Evolutionary conservation across 1,140 invertebrate species (phyloP).

Genomic region (Alviniconcha marisindica): DNA sequence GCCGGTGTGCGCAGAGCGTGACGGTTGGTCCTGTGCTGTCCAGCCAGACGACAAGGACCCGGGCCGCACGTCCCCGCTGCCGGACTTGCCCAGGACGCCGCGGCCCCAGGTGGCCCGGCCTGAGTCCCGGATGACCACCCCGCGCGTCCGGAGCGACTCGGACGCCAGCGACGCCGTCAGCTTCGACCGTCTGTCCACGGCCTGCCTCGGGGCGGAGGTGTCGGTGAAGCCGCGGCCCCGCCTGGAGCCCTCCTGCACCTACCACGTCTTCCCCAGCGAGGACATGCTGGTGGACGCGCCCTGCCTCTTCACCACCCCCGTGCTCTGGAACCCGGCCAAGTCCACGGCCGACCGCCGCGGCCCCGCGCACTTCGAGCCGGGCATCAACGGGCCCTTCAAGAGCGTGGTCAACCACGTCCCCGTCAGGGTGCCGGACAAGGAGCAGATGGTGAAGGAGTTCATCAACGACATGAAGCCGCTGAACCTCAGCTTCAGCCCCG

Average conservation of each 20-base stretch:
- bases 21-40: background rate
- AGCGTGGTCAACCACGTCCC: background rate
- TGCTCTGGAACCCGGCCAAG: slow-evolving; percentile 35
- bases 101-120: slow-evolving; percentile 29
- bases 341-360: slow-evolving; percentile 14
- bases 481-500: slow-evolving; percentile 26
- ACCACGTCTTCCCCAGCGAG: slow-evolving; percentile 52
- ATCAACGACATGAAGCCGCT: slow-evolving; percentile 2
- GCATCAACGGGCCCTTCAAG: slow-evolving; percentile 20
- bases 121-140: slow-evolving; percentile 11
- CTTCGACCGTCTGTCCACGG: slow-evolving; percentile 49
- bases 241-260: slow-evolving; percentile 52
- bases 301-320: background rate
- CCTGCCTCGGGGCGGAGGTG: slow-evolving; percentile 49
- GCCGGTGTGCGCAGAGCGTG: background rate
- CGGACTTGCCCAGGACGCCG: background rate
- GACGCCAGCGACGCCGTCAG: slow-evolving; percentile 46
- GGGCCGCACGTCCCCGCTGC: background rate
- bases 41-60: background rate
- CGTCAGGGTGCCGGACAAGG: slow-evolving; percentile 10
- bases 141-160: background rate
- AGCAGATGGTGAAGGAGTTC: slow-evolving; percentile 31
- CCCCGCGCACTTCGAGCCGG: slow-evolving; percentile 17
- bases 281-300: background rate
- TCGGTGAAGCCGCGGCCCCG: slow-evolving; percentile 35